Conservation (phyloP, 2,797 vertebrate genomes). For the Lepus oiostolus region DNA sequence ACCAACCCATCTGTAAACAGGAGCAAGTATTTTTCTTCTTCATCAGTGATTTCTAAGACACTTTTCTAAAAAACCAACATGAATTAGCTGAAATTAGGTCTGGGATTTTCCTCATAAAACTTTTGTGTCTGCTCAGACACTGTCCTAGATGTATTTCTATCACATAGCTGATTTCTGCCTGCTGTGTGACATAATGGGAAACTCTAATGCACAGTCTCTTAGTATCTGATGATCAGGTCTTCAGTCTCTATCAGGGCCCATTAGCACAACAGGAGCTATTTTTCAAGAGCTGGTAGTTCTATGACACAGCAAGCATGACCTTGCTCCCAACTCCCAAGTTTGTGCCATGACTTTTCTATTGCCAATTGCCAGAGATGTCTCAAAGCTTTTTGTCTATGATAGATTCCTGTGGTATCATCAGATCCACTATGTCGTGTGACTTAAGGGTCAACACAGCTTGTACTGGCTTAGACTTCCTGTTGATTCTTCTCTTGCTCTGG, state of each 20-base stretch:
- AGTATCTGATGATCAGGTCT: background rate
- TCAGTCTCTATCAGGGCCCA: background rate
- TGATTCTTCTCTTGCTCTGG: background rate
- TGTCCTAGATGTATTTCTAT: background rate
- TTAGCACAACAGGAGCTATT: background rate
- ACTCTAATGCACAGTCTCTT: background rate
- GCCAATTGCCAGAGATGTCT: background rate
- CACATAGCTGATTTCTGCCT: background rate
- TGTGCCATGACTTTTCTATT: background rate
- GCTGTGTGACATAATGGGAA: background rate
- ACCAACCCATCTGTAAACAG: background rate
- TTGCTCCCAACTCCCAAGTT: background rate
- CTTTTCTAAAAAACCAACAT: background rate
- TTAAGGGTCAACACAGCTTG: background rate
- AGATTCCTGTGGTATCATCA: background rate
- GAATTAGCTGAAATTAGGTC: background rate
- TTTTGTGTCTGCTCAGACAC: background rate
- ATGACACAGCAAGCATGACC: background rate
- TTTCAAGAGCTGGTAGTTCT: background rate
- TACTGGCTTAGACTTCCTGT: background rate
- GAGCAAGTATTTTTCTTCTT: background rate
- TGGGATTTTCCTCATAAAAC: background rate
- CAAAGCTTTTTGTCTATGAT: background rate
- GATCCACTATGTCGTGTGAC: background rate
- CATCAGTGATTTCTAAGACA: background rate